phyloP scores from a whole-genome alignment of 2,888 invertebrate species.

The Colostygia pectinataria region DNA sequence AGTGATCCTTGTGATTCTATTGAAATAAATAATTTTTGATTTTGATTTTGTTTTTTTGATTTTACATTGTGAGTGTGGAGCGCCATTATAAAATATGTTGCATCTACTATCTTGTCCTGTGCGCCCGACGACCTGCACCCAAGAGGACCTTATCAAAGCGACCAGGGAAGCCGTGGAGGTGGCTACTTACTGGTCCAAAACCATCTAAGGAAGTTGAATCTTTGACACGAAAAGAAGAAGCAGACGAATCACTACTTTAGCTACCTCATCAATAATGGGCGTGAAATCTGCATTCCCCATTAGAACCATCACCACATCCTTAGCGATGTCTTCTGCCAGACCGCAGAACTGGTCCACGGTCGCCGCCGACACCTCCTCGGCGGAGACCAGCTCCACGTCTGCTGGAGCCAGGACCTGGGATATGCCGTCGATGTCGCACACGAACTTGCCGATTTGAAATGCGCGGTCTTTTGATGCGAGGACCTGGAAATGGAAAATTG shows the following conservation, averaged over 20 bases:
- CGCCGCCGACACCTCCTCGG: constrained; percentile 60
- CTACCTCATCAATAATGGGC: constrained; percentile 60
- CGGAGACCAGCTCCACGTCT: constrained; percentile 50
- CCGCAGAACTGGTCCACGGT: constrained; percentile 75
- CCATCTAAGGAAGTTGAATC: too few species aligned
- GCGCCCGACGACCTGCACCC: too few species aligned
- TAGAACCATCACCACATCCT: constrained; percentile 64
- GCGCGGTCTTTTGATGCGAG: constrained; percentile 49
- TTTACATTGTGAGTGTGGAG: too few species aligned
- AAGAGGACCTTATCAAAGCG: too few species aligned
- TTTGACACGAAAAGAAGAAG: too few species aligned
- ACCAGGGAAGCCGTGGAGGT: too few species aligned
- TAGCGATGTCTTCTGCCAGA: constrained; percentile 60
- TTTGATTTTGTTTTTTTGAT: too few species aligned
- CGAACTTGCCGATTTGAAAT: constrained; percentile 53
- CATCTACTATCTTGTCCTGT: too few species aligned
- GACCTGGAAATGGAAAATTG: constrained; percentile 49
- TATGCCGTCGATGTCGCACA: constrained; percentile 60
- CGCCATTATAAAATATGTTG: too few species aligned
- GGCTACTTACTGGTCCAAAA: too few species aligned
- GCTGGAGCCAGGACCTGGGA: constrained; percentile 50
- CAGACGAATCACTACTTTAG: neutral
- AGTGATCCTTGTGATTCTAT: too few species aligned
- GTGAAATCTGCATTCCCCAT: constrained; percentile 69
- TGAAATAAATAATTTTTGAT: too few species aligned